phyloP scores from a whole-genome alignment of 2,888 invertebrate species.

The Carpatolechia fugitivella region DNA sequence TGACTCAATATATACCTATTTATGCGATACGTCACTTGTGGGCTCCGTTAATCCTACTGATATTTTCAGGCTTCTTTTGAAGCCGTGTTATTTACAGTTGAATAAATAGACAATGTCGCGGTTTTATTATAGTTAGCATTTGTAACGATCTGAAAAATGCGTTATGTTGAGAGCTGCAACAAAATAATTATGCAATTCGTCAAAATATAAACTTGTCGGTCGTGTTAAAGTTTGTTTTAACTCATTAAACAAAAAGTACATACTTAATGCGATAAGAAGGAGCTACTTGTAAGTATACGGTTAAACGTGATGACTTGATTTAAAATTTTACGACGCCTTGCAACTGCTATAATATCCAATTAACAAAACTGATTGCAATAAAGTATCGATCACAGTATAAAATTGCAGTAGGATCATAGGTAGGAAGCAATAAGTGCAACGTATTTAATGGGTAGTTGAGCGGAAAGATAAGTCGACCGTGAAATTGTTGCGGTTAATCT shows the following conservation, averaged over 20 bases:
- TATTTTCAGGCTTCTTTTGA: not conserved
- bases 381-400: not conserved
- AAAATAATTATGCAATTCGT: too few species aligned
- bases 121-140: not conserved
- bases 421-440: not conserved
- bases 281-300: too few species aligned
- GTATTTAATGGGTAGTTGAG: not conserved
- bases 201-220: too few species aligned
- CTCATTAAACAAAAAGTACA: too few species aligned
- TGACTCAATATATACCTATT: too few species aligned
- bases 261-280: too few species aligned
- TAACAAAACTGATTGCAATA: not conserved
- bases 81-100: not conserved
- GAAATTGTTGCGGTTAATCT: slow-evolving; percentile 11
- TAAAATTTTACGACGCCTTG: too few species aligned
- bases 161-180: too few species aligned
- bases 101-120: not conserved
- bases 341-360: too few species aligned
- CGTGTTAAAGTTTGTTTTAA: too few species aligned
- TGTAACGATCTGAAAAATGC: too few species aligned
- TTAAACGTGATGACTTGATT: too few species aligned
- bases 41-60: not conserved
- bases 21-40: not conserved
- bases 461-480: not conserved
- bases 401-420: not conserved